Evolutionary conservation across 2,797 vertebrate genomes (phyloP), one percentile per base, ranked within the genome.

Genomic region (Pyrrhura leucotis): DNA sequence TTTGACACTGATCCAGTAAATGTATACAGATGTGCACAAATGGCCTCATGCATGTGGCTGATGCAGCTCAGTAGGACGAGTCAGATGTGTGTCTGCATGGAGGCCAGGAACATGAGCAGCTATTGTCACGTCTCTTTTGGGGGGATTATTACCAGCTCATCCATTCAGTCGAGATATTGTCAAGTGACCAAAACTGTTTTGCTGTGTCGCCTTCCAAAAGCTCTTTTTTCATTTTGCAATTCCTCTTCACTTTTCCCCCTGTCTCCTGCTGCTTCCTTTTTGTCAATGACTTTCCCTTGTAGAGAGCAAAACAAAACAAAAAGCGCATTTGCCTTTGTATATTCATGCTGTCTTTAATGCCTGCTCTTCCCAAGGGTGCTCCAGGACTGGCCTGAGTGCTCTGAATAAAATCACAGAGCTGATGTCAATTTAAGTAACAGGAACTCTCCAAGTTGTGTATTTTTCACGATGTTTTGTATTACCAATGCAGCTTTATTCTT

Each of bases 191-290:
- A 56, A 89, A 61, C 25, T 65, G 33, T 35, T 63, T 68, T 73
- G 42, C 58, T 33, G 47, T 7, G 9, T 75, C 62, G 74, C 66
- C 50, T 88, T 90, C 69, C 74, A 59, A 68, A 76, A 75, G 58
- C 65, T 84, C 42, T n/a, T 68, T 39, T 54, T 78, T 75, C 65
- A 37, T 25, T 35, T 53, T 88, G 54, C 54, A 33, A 23, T 53
- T 76, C 10, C 53, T 58, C 58, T 81, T 88, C 22, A 2, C 47
- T 73, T 68, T 51, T n/a, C 2, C 12, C 66, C 59, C 29, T 14
- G 13, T 71, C 67, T 88, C 88, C 79, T 77, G 84, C 87, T 89
- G 87, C 68, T 89, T 82, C 78, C 69, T 90, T 72, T 94, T 58
- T 91, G 58, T 63, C 66, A 53, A 4, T 29, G 85, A 83, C 85